phyloP scores from a whole-genome alignment of 2,888 invertebrate genomes.

The Apoda limacodes region DNA sequence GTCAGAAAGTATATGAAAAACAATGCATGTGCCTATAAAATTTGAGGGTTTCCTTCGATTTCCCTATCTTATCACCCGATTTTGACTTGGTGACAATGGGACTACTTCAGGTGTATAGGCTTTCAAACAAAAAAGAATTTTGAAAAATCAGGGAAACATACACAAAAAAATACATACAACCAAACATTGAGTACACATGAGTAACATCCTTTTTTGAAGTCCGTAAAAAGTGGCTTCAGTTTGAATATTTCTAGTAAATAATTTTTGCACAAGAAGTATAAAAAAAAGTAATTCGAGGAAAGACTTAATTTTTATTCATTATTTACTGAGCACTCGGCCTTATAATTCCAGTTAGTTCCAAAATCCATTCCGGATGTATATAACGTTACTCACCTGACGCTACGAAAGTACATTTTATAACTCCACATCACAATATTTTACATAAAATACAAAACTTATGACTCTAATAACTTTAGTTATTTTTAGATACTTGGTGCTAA shows the following conservation, averaged over 20 bases:
- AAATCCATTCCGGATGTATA: conserved; percentile 3
- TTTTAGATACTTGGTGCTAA: conserved; percentile 2
- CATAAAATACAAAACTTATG: conserved; percentile 1
- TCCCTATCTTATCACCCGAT: no score
- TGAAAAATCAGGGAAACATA: no score
- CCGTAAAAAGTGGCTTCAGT: no score
- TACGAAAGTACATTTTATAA: conserved; percentile 2
- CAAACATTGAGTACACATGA: no score
- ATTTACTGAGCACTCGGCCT: conserved; percentile 2
- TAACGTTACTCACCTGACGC: conserved; percentile 3
- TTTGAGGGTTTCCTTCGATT: no score
- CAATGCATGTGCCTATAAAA: background rate
- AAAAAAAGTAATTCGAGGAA: conserved; percentile 1
- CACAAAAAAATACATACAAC: background rate
- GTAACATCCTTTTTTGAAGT: no score
- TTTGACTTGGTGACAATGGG: no score
- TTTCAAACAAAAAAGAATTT: no score
- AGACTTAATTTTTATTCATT: conserved; percentile 3
- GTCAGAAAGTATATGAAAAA: no score
- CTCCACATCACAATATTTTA: conserved; percentile 1
- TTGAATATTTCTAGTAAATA: no score
- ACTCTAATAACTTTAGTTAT: conserved; percentile 1
- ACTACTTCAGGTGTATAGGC: no score
- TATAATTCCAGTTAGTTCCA: conserved; percentile 3
- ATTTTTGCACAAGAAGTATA: conserved; percentile 2